Evolutionary conservation across 1,140 invertebrate species (phyloP), one percentile per base, ranked within the genome.

Genomic region (Pseudomyrmex pallidus): DNA sequence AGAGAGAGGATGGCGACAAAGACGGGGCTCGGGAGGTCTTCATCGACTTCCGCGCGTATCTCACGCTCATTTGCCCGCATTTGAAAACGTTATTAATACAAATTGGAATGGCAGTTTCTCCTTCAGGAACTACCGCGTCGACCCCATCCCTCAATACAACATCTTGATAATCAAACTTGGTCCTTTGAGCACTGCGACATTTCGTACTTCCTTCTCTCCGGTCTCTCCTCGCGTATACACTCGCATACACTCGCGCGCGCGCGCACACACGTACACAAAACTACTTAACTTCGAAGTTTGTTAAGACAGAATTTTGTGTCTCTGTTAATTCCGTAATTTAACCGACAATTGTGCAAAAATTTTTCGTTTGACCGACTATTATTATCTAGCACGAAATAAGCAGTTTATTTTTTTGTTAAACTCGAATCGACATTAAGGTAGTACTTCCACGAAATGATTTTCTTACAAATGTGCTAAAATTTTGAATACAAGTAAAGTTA

Each of bases 11-110:
- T n/a, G 56, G 17, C 17, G 70, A 59, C 25, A n/a, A 20, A 44
- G 17, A 22, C 44, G 64, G 20, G 64, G 20, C 12, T 17, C 25
- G 25, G 25, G 46, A 25, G 50, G 20, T 25, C 64, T 57, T 70
- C 64, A 48, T 44, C 76, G 64, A 70, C 54, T 78, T 78, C 35
- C 20, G 76, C 20, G 76, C 48, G 59, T 8, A 56, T 57, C 76
- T 68, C 20, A 80, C 44, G 54, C 76, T 80, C 76, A 59, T 70
- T 80, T 59, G 76, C 52, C 8, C 20, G 76, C 76, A 80, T 78
- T 78, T n/a, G 52, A 59, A 78, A 70, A 78, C 76, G 44, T 78
- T 78, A 78, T 78, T 78, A 78, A 78, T 78, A 78, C 52, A 78
- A 78, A 78, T 78, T 78, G 76, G 20, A 78, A 78, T 66, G 54